A percentile compares a stretch with the other conserved stretches of the same genome.
Evolutionary conservation across 1,140 invertebrate genomes (phyloP).

Genomic region (Melitaea cinxia): DNA sequence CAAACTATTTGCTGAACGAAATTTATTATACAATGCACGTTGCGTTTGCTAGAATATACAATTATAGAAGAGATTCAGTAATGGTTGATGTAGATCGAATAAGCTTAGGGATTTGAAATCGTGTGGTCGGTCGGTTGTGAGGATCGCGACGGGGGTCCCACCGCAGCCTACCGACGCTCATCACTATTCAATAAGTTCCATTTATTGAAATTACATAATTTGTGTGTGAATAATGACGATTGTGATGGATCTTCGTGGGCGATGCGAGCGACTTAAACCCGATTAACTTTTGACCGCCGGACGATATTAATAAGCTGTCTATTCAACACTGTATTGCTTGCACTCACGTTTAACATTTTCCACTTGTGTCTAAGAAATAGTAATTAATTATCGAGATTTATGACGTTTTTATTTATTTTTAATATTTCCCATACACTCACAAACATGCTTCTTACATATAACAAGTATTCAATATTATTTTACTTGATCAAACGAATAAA

Average conservation of each 20-base stretch:
- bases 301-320: conserved; percentile 76
- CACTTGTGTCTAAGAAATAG: conserved; percentile 11
- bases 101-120: conserved; percentile 37
- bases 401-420: not conserved
- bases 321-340: conserved; percentile 56
- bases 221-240: conserved; percentile 81
- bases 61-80: conserved; percentile 25
- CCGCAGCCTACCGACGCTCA: conserved; percentile 75
- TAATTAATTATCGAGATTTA: conserved; percentile 5
- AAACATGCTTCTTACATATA: not conserved
- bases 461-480: not conserved
- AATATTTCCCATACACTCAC: not conserved
- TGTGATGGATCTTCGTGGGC: conserved; percentile 81
- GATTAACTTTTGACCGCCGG: conserved; percentile 79
- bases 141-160: conserved; percentile 63
- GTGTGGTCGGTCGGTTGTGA: conserved; percentile 42
- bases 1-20: conserved; percentile 13
- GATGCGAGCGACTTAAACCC: conserved; percentile 78
- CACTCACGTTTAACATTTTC: conserved; percentile 33
- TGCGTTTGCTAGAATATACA: conserved; percentile 10
- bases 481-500: not conserved
- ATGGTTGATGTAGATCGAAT: conserved; percentile 37
- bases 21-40: conserved; percentile 36
- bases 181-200: conserved; percentile 81
- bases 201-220: conserved; percentile 82